phyloP scores from a whole-genome alignment of 2,797 vertebrate genomes.

The Gallinago nigripennis region DNA sequence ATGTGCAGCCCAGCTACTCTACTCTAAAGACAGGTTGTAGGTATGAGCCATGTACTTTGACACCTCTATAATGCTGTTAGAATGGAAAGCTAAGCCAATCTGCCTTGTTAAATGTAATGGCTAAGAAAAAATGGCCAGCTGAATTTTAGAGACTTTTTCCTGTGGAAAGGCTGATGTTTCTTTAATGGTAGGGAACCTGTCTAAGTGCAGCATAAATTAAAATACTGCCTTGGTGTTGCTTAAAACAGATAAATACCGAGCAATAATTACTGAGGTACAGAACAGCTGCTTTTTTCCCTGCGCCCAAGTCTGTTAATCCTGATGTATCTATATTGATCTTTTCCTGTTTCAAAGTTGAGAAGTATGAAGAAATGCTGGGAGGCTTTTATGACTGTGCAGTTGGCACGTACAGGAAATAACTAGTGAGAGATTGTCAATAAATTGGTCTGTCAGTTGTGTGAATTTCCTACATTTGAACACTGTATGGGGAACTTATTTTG shows the following conservation, averaged over 20 bases:
- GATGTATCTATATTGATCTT: neutral
- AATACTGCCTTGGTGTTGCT: slow-evolving; percentile 23
- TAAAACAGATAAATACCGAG: slow-evolving; percentile 22
- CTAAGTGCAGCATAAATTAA: slow-evolving; percentile 10
- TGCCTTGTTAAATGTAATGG: neutral
- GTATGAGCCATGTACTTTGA: neutral
- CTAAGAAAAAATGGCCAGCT: neutral
- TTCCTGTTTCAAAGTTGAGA: neutral
- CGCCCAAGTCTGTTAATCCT: neutral
- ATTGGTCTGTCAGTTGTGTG: neutral
- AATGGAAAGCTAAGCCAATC: neutral
- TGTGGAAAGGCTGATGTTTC: slow-evolving; percentile 3
- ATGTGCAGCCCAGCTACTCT: neutral
- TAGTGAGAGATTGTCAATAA: neutral
- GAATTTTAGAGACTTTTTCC: neutral
- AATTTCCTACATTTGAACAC: neutral
- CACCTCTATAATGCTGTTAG: slow-evolving; percentile 28
- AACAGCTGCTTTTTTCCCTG: neutral
- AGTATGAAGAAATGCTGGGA: neutral
- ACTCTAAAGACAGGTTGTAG: neutral
- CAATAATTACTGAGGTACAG: slow-evolving; percentile 48
- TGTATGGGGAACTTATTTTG: neutral
- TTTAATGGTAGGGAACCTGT: neutral
- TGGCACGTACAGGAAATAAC: neutral
- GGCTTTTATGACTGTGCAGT: neutral